Evolutionary conservation across 2,113 vertebrate genomes (phyloP), one percentile per base, ranked within the genome.

Genomic region (Uria aalge): DNA sequence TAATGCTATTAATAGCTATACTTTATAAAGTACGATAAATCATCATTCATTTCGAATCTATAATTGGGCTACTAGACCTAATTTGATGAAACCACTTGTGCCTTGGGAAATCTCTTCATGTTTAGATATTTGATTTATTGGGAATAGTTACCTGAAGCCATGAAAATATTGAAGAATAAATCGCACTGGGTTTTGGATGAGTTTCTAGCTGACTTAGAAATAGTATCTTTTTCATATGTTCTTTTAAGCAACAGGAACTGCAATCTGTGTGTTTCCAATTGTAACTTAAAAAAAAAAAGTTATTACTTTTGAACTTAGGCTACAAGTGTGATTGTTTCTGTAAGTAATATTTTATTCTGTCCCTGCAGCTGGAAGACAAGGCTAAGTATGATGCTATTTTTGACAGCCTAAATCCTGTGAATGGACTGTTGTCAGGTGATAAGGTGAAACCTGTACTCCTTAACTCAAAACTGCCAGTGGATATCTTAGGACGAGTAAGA

Each of bases 401-500:
- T 97, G 99, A 99, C 71, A 99, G 99, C 96, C 98, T 99, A 75
- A 98, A 96, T 73, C 99, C 99, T 60, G 98, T 98, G 52, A 98
- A 98, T 95, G 99, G 99, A 90, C 98, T 99, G 74, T 97, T 99
- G 36, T 99, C 99, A 53, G 99, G 99, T 38, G 99, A 99, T 69
- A 99, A 99, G 95, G 99, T 99, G 97, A 99, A 99, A 96, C 99
- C 99, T 59, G 99, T 99, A 55, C 98, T 99, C 91, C 99, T 99
- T 23, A 99, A 99, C 97, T 99, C 99, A 82, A 99, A 99, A 96
- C 98, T 99, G 59, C 99, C 99, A 84, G 99, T 99, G 97, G 99
- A 99, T 95, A 98, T 99, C 92, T 98, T 99, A 63, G 99, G 99
- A 97, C 98, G 99, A 98, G 99, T 99, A 98, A 98, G 98, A 95